Base-by-base conservation (phyloP, 2,797 vertebrate species). In the Apodemus agrarius region DNA sequence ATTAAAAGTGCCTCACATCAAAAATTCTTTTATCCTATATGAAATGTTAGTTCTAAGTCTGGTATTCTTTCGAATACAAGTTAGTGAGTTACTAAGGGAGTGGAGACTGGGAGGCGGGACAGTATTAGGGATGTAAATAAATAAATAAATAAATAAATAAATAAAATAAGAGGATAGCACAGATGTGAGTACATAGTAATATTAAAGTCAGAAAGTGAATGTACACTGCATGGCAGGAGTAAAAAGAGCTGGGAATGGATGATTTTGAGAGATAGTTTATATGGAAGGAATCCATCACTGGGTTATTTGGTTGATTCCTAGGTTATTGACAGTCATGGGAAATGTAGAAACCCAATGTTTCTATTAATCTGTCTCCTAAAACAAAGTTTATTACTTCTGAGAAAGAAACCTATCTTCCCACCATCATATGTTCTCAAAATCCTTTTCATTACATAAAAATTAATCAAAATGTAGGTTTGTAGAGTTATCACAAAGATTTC, bases 391-490 rank as follows among this genome's bases (percentile, higher is more conserved):
- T 65, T 14, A 81, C 26, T 57, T 86, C 54, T 74, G 29, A 14
- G 31, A 74, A 78, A 49, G 59, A 72, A 37, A 87, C 24, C 13
- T 31, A 34, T 89, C 40, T 81, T 49, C 40, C 29, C 34, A 40
- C 67, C 67, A 14, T 17, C 43, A 75, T 37, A 34, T 16, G 24
- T 93, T 93, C 90, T 84, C 37, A 80, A 94, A 85, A 31, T 83
- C 17, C 19, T 88, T 69, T 74, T 75, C 90, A 93, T 67, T 37
- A 74, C 29, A 80, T 67, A 37, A 59, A 83, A 22, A 52, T n/a
- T 93, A 49, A 86, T 79, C 8, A 79, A 94, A 72, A 59, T 16
- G 13, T 6, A 78, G 67, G 14, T 52, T 79, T 90, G 10, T 24
- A 37, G 24, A 29, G 24, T 90, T 61, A 65, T 49, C 31, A n/a